These are phyloP conservation scores for Cantharis rustica DNA, from an alignment of 2,888 invertebrate genomes.

Conservation along the genomic window DNA sequence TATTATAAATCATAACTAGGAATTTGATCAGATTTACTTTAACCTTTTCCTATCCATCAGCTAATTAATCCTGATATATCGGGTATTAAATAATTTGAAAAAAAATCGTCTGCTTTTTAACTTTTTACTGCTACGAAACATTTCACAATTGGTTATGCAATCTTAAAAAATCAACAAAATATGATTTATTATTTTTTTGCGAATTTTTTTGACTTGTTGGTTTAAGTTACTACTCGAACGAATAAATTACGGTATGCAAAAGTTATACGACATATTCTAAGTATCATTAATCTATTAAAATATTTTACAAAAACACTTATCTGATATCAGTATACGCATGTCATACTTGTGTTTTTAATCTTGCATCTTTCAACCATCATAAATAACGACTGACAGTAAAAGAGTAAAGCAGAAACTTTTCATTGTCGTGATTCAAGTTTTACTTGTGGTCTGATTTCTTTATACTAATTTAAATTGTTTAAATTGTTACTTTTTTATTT, in stretches of 20 bases:
- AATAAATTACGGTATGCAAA: slow-evolving; percentile 18
- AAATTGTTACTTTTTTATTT: slow-evolving; percentile 3
- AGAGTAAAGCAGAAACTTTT: slow-evolving; percentile 37
- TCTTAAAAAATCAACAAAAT: neutral
- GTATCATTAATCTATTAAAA: slow-evolving; percentile 26
- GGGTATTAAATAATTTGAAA: neutral
- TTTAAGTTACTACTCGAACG: slow-evolving; percentile 10
- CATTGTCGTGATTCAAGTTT: slow-evolving; percentile 31
- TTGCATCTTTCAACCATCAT: slow-evolving; percentile 42
- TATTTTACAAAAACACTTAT: slow-evolving; percentile 36
- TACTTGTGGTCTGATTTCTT: slow-evolving; percentile 14
- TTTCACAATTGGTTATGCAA: neutral
- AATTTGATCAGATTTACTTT: neutral
- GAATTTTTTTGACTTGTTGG: neutral
- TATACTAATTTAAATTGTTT: slow-evolving; percentile 13
- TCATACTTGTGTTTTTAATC: slow-evolving; percentile 45
- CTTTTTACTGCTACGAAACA: neutral
- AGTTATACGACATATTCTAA: slow-evolving; percentile 25
- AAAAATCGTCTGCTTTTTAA: neutral
- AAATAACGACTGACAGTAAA: slow-evolving; percentile 42
- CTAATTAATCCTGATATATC: neutral
- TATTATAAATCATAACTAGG: neutral
- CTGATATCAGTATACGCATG: slow-evolving; percentile 42
- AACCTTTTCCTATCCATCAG: neutral
- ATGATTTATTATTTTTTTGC: neutral